These are phyloP conservation scores for Chelonia mydas DNA, from an alignment of 2,797 vertebrate genomes.

Conservation along the genomic window DNA sequence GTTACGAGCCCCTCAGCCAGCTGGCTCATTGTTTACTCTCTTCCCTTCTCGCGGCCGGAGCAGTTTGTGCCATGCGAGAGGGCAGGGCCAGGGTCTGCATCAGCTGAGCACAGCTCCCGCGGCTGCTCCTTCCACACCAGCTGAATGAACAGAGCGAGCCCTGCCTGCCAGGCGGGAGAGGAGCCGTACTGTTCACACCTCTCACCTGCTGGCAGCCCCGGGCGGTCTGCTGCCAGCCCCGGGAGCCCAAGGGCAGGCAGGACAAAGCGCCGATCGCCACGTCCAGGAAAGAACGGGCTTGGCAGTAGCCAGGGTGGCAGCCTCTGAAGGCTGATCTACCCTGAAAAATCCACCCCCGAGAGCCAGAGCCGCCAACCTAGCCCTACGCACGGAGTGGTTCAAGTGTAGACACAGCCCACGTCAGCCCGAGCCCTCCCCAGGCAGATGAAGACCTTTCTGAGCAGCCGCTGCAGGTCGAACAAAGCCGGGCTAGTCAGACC, in stretches of 20 bases:
- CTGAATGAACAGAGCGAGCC: not conserved
- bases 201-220: rapidly evolving
- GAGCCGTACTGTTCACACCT: rapidly evolving
- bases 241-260: not conserved
- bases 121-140: not conserved
- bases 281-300: not conserved
- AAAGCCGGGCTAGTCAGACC: no score
- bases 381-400: no score
- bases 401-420: no score
- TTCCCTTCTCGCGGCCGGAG: no score
- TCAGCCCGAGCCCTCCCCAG: no score
- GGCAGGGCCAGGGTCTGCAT: no score
- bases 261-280: not conserved
- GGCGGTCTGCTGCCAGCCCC: not conserved
- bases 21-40: no score
- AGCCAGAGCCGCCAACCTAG: not conserved
- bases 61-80: not conserved
- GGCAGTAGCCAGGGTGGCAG: no score
- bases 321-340: not conserved
- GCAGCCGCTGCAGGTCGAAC: no score
- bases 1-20: no score
- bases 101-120: not conserved
- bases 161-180: not conserved
- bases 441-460: not conserved
- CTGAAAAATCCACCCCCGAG: no score